Base-by-base conservation (phyloP, 1,140 invertebrate species). In the Tetramorium simillimum region DNA sequence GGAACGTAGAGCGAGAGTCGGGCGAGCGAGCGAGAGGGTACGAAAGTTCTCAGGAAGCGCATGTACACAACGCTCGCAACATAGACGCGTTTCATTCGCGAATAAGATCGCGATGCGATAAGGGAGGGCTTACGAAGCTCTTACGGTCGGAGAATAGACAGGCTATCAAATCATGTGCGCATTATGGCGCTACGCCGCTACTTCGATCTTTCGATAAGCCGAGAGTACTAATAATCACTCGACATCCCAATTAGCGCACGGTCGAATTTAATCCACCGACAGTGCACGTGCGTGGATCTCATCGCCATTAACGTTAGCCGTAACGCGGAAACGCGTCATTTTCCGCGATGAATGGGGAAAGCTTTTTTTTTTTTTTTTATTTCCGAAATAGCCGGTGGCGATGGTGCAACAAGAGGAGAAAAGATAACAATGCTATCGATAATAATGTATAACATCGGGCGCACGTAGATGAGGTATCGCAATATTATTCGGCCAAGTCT, bases 141-240 rank as follows among this genome's bases (percentile, higher is more conserved):
- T 69, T 67, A 70, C 49, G 21, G 12, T 28, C 18, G n/a, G 53
- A 6, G 69, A 33, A 46, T 58, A 72, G 67, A 49, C 49, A 56
- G 65, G 51, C 65, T 84, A 84, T 75, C 67, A 73, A 73, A 82
- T 84, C 37, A 28, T 58, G 67, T 21, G 65, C 67, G 78, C 14
- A 56, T 81, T 81, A 62, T 24, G n/a, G 21, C 21, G 24, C 46
- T 49, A 49, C n/a, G 33, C 24, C 21, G 51, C 14, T 49, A 46
- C 67, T 12, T 84, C 14, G 80, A 84, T 58, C 40, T 73, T 70
- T 49, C 53, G 80, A 75, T 46, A 82, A 40, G 24, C 53, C 24
- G 37, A 1, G 9, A 73, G 28, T 40, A 84, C 51, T 75, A 73
- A 84, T 84, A 84, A 84, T 75, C 69, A 62, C 80, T 82, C 80